Percentiles rank a stretch among this genome's conserved stretches.
These are phyloP conservation scores for Thomomys bottae DNA, from an alignment of 2,113 vertebrate species.

Conservation along the genomic window DNA sequence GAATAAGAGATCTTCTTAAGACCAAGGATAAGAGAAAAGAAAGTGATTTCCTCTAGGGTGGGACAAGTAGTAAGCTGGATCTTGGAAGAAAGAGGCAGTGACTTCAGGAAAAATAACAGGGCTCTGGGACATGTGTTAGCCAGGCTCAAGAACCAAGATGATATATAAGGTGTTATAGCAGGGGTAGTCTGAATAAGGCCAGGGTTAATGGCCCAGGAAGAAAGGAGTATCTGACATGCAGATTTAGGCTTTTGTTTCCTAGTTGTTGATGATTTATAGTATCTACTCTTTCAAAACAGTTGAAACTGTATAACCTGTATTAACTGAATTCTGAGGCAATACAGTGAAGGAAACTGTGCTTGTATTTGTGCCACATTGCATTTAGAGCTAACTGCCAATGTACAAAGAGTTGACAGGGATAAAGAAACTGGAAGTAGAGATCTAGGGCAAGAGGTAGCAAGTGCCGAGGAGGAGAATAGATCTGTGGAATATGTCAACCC, in stretches of 20 bases:
- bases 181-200: background rate
- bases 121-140: background rate
- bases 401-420: background rate
- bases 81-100: background rate
- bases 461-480: background rate
- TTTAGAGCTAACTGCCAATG: background rate
- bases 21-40: background rate
- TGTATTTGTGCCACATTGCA: background rate
- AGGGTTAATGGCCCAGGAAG: background rate
- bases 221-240: background rate
- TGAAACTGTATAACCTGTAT: background rate
- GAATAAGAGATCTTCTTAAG: background rate
- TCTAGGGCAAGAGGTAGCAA: background rate
- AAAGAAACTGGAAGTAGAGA: background rate
- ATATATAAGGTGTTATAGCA: background rate
- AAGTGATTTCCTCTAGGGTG: background rate
- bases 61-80: background rate
- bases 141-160: background rate
- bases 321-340: background rate
- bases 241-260: background rate
- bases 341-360: background rate
- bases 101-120: background rate
- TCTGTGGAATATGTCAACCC: background rate
- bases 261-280: background rate
- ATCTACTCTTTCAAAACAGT: background rate